Percentiles rank a stretch among this genome's conserved stretches.
Conservation (phyloP, 2,888 invertebrate genomes). For the Endotricha flammealis region DNA sequence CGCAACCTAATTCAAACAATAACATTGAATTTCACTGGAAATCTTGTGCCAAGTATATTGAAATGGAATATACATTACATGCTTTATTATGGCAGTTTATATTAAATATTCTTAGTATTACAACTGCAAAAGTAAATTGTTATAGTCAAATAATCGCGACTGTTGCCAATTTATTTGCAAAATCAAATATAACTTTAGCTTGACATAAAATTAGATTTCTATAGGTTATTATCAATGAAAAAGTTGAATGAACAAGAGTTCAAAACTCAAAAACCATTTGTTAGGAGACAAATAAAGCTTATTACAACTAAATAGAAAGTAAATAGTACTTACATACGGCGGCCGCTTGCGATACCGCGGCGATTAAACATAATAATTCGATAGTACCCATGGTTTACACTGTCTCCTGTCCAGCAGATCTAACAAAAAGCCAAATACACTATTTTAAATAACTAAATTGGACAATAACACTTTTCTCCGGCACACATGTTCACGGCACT, state of each 20-base stretch:
- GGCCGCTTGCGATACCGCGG: conserved; percentile 53
- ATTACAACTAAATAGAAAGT: conserved; percentile 18
- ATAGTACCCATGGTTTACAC: conserved; percentile 58
- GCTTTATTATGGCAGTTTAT: no score
- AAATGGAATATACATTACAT: no score
- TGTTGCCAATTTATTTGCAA: no score
- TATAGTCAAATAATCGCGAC: no score
- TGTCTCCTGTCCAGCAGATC: conserved; percentile 55
- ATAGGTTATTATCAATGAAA: no score
- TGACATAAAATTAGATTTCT: no score
- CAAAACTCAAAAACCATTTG: conserved; percentile 18
- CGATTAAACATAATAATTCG: conserved; percentile 57
- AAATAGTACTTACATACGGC: conserved; percentile 61
- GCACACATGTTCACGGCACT: conserved; percentile 71
- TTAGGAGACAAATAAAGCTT: conserved; percentile 14
- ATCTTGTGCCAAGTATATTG: no score
- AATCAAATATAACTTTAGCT: no score
- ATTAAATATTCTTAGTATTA: no score
- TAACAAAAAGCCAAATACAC: conserved; percentile 65
- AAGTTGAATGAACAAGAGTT: conserved; percentile 38
- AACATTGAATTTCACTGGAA: no score
- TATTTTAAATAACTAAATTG: conserved; percentile 38
- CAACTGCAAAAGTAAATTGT: no score
- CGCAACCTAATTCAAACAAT: no score
- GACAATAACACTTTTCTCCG: conserved; percentile 56